These are phyloP conservation scores for Bactericera cockerelli DNA, from an alignment of 1,140 invertebrate genomes.

Conservation along the genomic window DNA sequence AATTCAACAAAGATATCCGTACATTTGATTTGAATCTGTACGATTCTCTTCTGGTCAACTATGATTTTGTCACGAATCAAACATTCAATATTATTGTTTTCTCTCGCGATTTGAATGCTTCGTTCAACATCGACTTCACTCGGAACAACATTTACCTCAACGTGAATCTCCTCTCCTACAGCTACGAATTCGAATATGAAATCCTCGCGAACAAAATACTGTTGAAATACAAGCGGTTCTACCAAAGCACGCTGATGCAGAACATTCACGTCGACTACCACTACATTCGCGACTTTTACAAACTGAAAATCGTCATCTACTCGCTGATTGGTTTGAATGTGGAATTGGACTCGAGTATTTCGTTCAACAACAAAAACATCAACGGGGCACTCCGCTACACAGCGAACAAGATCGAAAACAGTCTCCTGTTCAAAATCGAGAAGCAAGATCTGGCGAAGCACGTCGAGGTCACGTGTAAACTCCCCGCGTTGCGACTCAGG, in stretches of 20 bases:
- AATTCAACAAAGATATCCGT: not conserved
- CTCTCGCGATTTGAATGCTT: not conserved
- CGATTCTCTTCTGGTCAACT: not conserved
- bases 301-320: not conserved
- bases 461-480: not conserved
- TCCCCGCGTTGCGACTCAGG: not conserved
- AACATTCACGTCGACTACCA: not conserved
- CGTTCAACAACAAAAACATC: not conserved
- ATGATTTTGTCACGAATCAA: not conserved
- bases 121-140: not conserved
- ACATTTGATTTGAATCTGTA: not conserved
- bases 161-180: not conserved
- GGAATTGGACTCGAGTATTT: not conserved
- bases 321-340: not conserved
- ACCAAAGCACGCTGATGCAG: not conserved
- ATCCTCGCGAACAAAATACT: not conserved
- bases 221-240: not conserved
- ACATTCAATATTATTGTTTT: not conserved
- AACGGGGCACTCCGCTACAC: not conserved
- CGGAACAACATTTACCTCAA: not conserved
- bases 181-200: conserved; percentile 1
- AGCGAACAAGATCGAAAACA: not conserved
- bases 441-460: not conserved
- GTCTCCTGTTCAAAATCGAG: not conserved
- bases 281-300: not conserved